Percentiles rank a stretch among this genome's conserved stretches.
Conservation (phyloP, 2,797 vertebrate species). For the Myotis pilosus region DNA sequence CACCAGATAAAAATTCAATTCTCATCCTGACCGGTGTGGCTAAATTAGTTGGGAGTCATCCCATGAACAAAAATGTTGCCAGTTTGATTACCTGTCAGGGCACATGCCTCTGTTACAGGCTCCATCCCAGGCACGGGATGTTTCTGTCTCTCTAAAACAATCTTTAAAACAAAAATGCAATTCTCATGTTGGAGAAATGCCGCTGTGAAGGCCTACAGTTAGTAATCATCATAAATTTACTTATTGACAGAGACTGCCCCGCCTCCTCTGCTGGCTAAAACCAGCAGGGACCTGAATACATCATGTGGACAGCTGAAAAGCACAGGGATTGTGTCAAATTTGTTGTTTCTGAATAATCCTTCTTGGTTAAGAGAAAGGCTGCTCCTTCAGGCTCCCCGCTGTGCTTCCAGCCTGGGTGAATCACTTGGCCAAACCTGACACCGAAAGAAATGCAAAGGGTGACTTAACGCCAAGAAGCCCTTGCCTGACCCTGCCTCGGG, state of each 20-base stretch:
- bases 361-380: neutral
- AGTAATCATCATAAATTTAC: conserved; percentile 14
- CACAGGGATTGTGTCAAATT: neutral
- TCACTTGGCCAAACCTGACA: conserved; percentile 10
- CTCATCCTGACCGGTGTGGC: neutral
- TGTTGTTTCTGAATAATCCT: conserved; percentile 23
- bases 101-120: neutral
- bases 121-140: neutral
- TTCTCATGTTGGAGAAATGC: neutral
- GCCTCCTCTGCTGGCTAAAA: neutral
- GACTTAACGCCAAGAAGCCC: neutral
- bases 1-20: neutral
- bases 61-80: neutral
- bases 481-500: neutral
- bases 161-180: neutral
- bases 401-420: neutral
- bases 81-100: neutral
- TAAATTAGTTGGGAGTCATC: no score
- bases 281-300: neutral
- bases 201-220: neutral
- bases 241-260: conserved; percentile 25
- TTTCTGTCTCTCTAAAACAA: neutral
- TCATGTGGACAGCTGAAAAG: neutral
- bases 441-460: neutral
- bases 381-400: neutral